These are phyloP conservation scores for Alcis repandata DNA, from an alignment of 2,888 invertebrate genomes.

Conservation along the genomic window DNA sequence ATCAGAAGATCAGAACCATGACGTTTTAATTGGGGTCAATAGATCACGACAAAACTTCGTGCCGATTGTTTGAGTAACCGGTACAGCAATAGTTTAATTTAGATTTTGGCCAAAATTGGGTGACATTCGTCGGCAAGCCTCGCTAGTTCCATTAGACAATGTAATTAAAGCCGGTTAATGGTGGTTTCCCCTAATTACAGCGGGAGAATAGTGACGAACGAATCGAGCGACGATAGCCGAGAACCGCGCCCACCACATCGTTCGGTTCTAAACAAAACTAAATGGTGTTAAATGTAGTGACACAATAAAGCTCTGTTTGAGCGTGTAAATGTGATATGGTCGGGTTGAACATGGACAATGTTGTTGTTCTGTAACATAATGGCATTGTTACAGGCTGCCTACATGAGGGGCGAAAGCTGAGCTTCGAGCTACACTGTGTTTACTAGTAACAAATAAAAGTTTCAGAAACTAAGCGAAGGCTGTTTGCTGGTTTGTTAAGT, in stretches of 20 bases:
- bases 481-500: background rate
- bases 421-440: slow-evolving; percentile 36
- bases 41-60: slow-evolving; percentile 22
- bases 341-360: slow-evolving; percentile 56
- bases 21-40: slow-evolving; percentile 17
- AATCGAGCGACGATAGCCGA: slow-evolving; percentile 69
- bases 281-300: slow-evolving; percentile 68
- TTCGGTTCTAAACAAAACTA: slow-evolving; percentile 64
- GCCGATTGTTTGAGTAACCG: slow-evolving; percentile 25
- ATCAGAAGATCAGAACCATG: slow-evolving; percentile 3
- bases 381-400: slow-evolving; percentile 68
- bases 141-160: slow-evolving; percentile 80
- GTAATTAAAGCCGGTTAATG: slow-evolving; percentile 78
- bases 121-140: slow-evolving; percentile 69
- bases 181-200: slow-evolving; percentile 80
- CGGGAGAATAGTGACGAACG: slow-evolving; percentile 72
- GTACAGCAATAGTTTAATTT: slow-evolving; percentile 30
- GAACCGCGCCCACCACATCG: slow-evolving; percentile 71
- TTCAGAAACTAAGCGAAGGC: slow-evolving; percentile 13
- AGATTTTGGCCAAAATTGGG: slow-evolving; percentile 49
- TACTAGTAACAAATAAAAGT: slow-evolving; percentile 8
- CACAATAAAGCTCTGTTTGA: slow-evolving; percentile 43
- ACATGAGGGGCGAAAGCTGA: slow-evolving; percentile 45
- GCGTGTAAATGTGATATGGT: slow-evolving; percentile 53
- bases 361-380: slow-evolving; percentile 69